Evolutionary conservation across 2,888 invertebrate species (phyloP).

Genomic region (Eupeodes latifasciatus): DNA sequence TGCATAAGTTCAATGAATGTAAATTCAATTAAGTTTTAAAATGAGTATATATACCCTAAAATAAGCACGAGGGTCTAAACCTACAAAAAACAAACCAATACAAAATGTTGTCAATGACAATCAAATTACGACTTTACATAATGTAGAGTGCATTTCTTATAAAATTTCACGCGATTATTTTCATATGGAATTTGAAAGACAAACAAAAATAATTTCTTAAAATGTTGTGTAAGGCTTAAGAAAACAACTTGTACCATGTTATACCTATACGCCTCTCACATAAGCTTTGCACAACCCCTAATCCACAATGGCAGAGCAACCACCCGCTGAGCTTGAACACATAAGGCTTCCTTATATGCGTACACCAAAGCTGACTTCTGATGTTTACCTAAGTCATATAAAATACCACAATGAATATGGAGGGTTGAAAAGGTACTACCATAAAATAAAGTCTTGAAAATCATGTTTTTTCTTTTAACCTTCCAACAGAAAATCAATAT

Average conservation of each 20-base stretch:
- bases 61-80: no score
- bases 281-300: constrained; percentile 25
- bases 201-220: not conserved
- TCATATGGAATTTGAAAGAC: not conserved
- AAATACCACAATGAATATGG: not conserved
- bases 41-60: no score
- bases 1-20: no score
- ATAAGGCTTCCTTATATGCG: constrained; percentile 45
- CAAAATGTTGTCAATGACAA: no score
- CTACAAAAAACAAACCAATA: no score
- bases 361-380: not conserved
- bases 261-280: not conserved
- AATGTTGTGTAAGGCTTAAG: not conserved
- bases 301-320: constrained; percentile 48
- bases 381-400: not conserved
- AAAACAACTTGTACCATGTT: not conserved
- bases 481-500: constrained; percentile 9
- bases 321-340: constrained; percentile 61
- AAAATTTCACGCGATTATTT: not conserved
- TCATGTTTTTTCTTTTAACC: not conserved
- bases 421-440: not conserved
- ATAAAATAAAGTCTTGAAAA: not conserved
- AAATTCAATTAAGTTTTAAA: no score
- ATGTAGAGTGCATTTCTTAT: no score
- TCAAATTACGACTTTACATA: no score